phyloP scores from a whole-genome alignment of 2,888 invertebrate genomes.

The Orthosia gothica region DNA sequence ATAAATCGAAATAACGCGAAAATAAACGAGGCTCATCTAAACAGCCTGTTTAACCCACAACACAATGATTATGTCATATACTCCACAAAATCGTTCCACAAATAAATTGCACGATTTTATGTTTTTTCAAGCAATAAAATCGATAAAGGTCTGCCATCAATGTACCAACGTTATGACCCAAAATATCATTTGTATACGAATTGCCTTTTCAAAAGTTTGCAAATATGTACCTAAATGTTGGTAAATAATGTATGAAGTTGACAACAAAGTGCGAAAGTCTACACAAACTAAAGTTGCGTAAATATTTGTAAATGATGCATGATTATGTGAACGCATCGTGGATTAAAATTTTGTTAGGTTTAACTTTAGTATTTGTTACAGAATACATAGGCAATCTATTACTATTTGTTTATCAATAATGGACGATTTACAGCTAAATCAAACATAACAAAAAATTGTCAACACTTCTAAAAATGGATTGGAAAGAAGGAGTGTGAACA shows the following conservation, averaged over 20 bases:
- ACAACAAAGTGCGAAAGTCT: neutral
- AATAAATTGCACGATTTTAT: constrained; percentile 61
- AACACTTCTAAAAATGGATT: too few species aligned
- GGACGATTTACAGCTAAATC: too few species aligned
- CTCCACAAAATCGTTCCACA: constrained; percentile 41
- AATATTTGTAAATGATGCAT: constrained; percentile 31
- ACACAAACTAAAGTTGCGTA: constrained; percentile 4
- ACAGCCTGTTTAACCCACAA: constrained; percentile 19
- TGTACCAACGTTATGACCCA: constrained; percentile 32
- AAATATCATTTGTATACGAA: constrained; percentile 61
- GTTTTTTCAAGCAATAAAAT: constrained; percentile 60
- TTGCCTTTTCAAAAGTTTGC: constrained; percentile 49
- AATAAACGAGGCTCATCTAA: constrained; percentile 12
- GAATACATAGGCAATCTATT: neutral
- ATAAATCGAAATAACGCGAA: constrained; percentile 22
- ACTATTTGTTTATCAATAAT: too few species aligned
- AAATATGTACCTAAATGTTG: constrained; percentile 28
- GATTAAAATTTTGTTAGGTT: neutral
- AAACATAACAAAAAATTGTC: too few species aligned
- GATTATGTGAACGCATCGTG: neutral
- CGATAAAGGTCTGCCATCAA: constrained; percentile 49
- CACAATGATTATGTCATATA: constrained; percentile 25
- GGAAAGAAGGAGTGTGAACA: too few species aligned
- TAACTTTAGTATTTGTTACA: neutral
- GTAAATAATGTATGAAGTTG: constrained; percentile 45